These are phyloP conservation scores for Pollenia angustigena DNA, from an alignment of 2,888 invertebrate genomes.

Conservation along the genomic window DNA sequence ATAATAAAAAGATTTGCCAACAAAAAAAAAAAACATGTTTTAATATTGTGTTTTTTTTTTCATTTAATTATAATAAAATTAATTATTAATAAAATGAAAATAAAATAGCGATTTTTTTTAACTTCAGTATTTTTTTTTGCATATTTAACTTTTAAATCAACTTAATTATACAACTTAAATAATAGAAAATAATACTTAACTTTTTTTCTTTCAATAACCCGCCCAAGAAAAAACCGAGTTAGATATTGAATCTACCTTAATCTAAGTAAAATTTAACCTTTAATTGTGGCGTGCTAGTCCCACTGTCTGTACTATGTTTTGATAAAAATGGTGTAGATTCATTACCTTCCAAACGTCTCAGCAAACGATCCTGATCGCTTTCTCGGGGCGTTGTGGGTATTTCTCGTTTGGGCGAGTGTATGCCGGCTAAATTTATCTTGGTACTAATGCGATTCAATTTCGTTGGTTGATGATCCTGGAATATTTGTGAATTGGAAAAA, in stretches of 20 bases:
- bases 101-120: slow-evolving; percentile 54
- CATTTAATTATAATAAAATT: neutral
- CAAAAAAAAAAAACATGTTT: slow-evolving; percentile 27
- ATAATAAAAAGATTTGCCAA: slow-evolving; percentile 45
- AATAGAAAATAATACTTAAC: slow-evolving; percentile 63
- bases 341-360: slow-evolving; percentile 84
- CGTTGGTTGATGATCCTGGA: slow-evolving; percentile 84
- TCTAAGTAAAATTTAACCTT: slow-evolving; percentile 82
- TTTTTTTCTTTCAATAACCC: neutral
- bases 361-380: slow-evolving; percentile 82
- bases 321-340: slow-evolving; percentile 71
- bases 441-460: slow-evolving; percentile 82
- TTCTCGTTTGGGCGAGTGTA: slow-evolving; percentile 82
- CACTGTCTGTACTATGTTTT: slow-evolving; percentile 76
- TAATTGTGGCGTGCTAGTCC: slow-evolving; percentile 76
- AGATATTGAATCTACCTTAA: slow-evolving; percentile 56
- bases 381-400: slow-evolving; percentile 80
- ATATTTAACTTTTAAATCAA: slow-evolving; percentile 23
- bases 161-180: slow-evolving; percentile 44
- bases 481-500: slow-evolving; percentile 84
- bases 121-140: slow-evolving; percentile 64
- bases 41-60: slow-evolving; percentile 13
- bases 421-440: slow-evolving; percentile 80
- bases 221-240: slow-evolving; percentile 25
- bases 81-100: slow-evolving; percentile 1